Percentiles rank a stretch among this genome's conserved stretches.
These are phyloP conservation scores for Drosophila lowei DNA, from an alignment of 1,140 invertebrate genomes.

Conservation along the genomic window DNA sequence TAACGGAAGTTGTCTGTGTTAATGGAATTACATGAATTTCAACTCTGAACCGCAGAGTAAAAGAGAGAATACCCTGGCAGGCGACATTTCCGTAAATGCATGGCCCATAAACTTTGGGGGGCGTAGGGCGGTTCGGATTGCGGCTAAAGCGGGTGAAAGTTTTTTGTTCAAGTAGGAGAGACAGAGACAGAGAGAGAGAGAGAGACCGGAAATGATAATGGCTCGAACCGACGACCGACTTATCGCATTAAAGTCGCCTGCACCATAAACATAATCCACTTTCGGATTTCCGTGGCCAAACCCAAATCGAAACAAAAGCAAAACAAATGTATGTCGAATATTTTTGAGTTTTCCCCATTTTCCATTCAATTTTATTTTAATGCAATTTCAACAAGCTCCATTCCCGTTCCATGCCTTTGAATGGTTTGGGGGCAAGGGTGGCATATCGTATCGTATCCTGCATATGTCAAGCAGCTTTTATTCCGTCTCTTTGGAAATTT, in stretches of 20 bases:
- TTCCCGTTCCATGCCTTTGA: too few relatives aligned
- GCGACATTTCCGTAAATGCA: conserved; percentile 61
- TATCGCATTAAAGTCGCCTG: conserved; percentile 23
- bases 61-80: conserved; percentile 42
- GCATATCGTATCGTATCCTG: conserved; percentile 1
- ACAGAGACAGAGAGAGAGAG: background rate
- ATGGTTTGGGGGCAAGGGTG: too few relatives aligned
- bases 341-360: conserved; percentile 18
- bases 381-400: conserved; percentile 31
- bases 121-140: background rate
- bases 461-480: conserved; percentile 22
- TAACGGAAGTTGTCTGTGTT: conserved; percentile 75
- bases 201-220: conserved; percentile 55
- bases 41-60: conserved; percentile 68
- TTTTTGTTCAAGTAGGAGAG: conserved; percentile 18
- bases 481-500: conserved; percentile 1
- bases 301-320: conserved; percentile 31
- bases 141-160: conserved; percentile 31
- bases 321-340: conserved; percentile 16
- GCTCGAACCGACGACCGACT: conserved; percentile 21
- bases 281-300: conserved; percentile 25
- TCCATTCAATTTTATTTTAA: conserved; percentile 45
- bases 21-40: conserved; percentile 78
- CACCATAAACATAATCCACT: conserved; percentile 51
- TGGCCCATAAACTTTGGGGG: conserved; percentile 54